Evolutionary conservation across 2,888 invertebrate species (phyloP).

Genomic region (Hyles lineata): DNA sequence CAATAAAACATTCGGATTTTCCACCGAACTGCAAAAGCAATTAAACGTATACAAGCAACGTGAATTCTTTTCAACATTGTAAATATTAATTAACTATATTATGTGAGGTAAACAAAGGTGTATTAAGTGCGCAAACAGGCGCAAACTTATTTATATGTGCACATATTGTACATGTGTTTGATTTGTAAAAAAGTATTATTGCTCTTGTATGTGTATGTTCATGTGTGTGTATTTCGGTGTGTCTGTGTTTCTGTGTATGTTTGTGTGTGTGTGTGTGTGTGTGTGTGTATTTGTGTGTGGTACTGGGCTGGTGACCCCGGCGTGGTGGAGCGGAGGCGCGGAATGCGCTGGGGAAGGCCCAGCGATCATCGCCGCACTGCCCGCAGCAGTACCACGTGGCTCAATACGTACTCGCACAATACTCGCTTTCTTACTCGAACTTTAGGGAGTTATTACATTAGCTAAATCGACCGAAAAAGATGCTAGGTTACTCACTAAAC

Average conservation of each 20-base stretch:
- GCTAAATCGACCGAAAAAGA: neutral
- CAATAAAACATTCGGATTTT: neutral
- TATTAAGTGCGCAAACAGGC: neutral
- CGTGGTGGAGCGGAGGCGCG: slow-evolving; percentile 16
- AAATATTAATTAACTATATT: neutral
- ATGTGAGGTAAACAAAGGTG: neutral
- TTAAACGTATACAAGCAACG: neutral
- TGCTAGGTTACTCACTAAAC: no score
- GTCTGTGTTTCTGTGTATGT: no score
- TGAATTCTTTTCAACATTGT: neutral
- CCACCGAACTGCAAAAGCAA: slow-evolving; percentile 1
- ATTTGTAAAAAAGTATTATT: neutral
- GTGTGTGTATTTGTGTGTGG: neutral
- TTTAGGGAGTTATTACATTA: neutral
- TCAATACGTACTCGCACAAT: neutral
- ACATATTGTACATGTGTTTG: neutral
- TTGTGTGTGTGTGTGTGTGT: neutral
- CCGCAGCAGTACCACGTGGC: neutral
- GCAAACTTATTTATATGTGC: neutral
- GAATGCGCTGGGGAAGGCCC: slow-evolving; percentile 35
- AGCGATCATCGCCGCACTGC: neutral
- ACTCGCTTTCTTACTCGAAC: neutral
- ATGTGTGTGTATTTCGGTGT: no score
- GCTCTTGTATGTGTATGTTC: neutral
- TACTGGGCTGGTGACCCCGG: slow-evolving; percentile 18